Evolutionary conservation across 2,113 vertebrate species (phyloP), one percentile per base, ranked within the genome.

Genomic region (Chitala chitala): DNA sequence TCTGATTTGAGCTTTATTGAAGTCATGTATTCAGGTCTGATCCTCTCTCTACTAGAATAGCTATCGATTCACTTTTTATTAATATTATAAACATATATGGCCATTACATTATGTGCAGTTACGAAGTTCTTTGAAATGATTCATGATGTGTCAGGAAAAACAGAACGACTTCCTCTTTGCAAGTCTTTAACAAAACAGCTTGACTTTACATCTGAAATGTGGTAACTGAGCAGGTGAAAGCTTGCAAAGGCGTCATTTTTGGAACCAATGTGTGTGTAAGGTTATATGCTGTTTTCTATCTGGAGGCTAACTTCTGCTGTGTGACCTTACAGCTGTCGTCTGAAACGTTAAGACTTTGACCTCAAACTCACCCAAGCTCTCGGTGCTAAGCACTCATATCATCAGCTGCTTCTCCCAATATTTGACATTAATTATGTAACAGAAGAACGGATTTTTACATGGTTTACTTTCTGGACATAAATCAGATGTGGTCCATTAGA

Each of bases 171-270:
- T 38, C 31, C 10, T 63, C 38, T 38, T 33, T 6, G 1, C 59
- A 20, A 63, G 33, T 29, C 15, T 63, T 63, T 63, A 6, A 8
- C 36, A 20, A 29, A 38, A 29, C 59, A 63, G 59, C 59, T 36
- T 63, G 59, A 63, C 15, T 38, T 63, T 63, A 29, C 59, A 38
- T 63, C 59, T 36, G 59, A 63, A 33, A 63, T n/a, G n/a, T 2
- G 33, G 59, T 63, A 33, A 63, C 31, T 63, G 59, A 63, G 59
- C 29, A 63, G 59, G 59, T 63, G 59, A n/a, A 15, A 29, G 31
- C 31, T 63, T 63, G 59, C 31, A 63, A 63, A 63, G 5, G 38
- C 29, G 31, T 20, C 31, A 63, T 29, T 15, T 63, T 38, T 63
- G 31, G 58, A 61, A 36, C 15, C 20, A 31, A 61, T 31, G 44